These are phyloP conservation scores for Hemistola chrysoprasaria DNA, from an alignment of 2,888 invertebrate species.

Conservation along the genomic window DNA sequence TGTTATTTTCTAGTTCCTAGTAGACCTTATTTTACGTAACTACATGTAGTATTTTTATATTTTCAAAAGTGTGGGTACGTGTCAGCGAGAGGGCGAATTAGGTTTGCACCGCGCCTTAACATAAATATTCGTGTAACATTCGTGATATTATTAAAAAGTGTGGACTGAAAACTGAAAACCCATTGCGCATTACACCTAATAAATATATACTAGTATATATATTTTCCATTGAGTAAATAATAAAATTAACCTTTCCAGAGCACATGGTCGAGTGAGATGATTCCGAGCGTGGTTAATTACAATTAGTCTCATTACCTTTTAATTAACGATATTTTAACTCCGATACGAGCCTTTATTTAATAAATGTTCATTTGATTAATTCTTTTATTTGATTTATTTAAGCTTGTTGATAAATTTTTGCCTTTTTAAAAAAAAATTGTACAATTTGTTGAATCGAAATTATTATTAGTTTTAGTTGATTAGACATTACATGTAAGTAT, in stretches of 20 bases:
- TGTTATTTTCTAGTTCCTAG: too few relatives aligned
- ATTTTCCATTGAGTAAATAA: neutral
- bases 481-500: constrained; percentile 27
- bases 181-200: too few relatives aligned
- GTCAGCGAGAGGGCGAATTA: too few relatives aligned
- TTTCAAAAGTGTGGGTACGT: too few relatives aligned
- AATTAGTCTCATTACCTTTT: constrained; percentile 20
- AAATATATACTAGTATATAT: too few relatives aligned
- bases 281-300: constrained; percentile 18
- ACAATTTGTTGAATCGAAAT: constrained; percentile 19
- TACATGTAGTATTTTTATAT: too few relatives aligned
- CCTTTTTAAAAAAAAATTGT: constrained; percentile 5
- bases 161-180: too few relatives aligned
- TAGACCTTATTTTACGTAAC: too few relatives aligned
- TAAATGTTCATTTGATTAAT: constrained; percentile 11
- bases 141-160: too few relatives aligned
- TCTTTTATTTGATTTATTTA: constrained; percentile 1
- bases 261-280: constrained; percentile 73
- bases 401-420: constrained; percentile 4
- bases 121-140: too few relatives aligned
- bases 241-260: constrained; percentile 43
- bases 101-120: too few relatives aligned
- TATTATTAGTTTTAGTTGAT: constrained; percentile 9
- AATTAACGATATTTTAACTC: constrained; percentile 16
- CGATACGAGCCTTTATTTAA: constrained; percentile 11